Conservation (phyloP, 2,888 invertebrate species). For the Tetanocera ferruginea region DNA sequence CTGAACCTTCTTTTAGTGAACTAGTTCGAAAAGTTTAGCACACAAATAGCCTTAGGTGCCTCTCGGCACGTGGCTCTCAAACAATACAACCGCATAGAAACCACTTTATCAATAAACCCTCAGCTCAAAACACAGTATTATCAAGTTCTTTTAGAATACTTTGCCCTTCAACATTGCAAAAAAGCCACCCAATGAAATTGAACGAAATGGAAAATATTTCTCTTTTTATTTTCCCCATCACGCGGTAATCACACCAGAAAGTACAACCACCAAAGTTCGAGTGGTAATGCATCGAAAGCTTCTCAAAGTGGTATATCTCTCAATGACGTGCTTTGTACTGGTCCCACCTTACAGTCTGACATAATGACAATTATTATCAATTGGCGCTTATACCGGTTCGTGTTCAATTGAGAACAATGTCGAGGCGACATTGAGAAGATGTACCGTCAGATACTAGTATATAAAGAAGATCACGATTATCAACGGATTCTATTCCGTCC, state of each 20-base stretch:
- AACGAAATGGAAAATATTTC: neutral
- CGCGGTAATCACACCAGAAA: neutral
- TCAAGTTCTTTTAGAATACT: neutral
- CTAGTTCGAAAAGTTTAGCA: neutral
- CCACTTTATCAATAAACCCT: neutral
- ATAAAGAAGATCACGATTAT: neutral
- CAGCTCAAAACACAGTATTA: neutral
- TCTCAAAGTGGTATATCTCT: neutral
- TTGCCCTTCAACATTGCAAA: neutral
- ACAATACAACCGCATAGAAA: neutral
- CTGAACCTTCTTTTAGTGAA: no score
- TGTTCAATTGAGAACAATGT: no score
- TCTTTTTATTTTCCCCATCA: neutral
- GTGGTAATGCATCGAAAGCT: neutral
- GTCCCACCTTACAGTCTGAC: neutral
- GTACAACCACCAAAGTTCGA: neutral
- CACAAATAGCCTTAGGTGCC: neutral
- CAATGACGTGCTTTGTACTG: neutral
- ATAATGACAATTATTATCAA: neutral
- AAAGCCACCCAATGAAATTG: neutral
- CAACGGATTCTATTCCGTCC: conserved; percentile 15
- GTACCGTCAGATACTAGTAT: neutral
- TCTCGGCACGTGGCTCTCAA: neutral
- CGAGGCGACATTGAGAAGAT: conserved; percentile 26
- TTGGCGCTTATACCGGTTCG: conserved; percentile 11